Conservation (phyloP, 2,113 vertebrate species). For the Eclectus roratus region DNA sequence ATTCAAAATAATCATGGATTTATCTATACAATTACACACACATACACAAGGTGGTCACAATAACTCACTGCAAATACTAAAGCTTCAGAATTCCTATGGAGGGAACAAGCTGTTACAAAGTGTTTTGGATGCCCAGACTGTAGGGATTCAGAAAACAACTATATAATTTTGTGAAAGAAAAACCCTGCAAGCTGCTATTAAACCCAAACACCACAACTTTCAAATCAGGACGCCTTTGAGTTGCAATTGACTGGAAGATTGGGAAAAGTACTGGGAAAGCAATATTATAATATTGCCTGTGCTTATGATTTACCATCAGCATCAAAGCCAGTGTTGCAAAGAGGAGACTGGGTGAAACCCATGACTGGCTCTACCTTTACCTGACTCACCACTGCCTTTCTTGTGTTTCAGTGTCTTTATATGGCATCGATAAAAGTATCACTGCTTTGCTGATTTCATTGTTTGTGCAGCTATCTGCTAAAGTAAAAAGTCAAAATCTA, state of each 20-base stretch:
- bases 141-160: not conserved
- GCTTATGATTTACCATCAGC: not conserved
- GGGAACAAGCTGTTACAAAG: not conserved
- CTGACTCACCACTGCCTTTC: not conserved
- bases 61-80: not conserved
- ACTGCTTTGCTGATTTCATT: not conserved
- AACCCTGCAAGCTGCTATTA: not conserved
- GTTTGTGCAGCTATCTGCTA: not conserved
- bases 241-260: not conserved
- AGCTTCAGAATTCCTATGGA: not conserved
- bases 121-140: not conserved
- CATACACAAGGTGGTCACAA: not conserved
- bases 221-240: not conserved
- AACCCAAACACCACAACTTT: not conserved
- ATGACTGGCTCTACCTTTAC: rapidly evolving
- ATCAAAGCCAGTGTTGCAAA: not conserved
- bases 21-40: not conserved
- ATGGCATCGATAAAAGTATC: not conserved
- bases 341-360: not conserved
- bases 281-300: not conserved
- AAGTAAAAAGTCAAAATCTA: not conserved
- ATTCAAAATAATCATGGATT: not conserved
- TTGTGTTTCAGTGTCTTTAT: not conserved
- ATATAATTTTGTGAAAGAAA: not conserved
- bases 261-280: not conserved